Evolutionary conservation across 2,888 invertebrate genomes (phyloP), one percentile per base, ranked within the genome.

Genomic region (Callyntrura sp.): DNA sequence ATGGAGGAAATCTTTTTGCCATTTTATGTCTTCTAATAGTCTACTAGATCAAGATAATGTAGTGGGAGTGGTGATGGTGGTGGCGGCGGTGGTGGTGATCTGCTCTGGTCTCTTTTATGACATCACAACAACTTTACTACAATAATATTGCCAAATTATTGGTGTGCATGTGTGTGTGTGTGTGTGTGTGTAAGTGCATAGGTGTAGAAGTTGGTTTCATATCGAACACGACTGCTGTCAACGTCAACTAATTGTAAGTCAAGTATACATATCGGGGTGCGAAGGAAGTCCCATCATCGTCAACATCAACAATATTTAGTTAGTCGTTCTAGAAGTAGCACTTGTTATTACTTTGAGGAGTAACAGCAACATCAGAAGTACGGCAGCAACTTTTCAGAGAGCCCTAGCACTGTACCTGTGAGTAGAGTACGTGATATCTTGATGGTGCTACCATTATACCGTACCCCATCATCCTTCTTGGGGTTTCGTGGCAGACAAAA

Each of bases 1-100:
- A 55, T 9, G 17, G 73, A 43, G 81, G 60, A 70, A 43, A 57
- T 76, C n/a, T n/a, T 60, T 83, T 68, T 78, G 84, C 84, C 78
- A 90, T 85, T 85, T 85, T 73, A 79, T 62, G 51, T 48, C 35
- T 82, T 73, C 68, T 87, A 90, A 86, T 90, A 60, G 90, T 85
- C 82, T 82, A 48, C 60, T 78, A 85, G 86, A 90, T 84, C 78
- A 84, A 83, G 87, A 83, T 88, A 76, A 70, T 82, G 90, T 85
- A 28, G 89, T 90, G 87, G 90, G 90, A 90, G 90, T 90, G 90
- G 90, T 88, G 84, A 68, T 90, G 76, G 70, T 62, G 25, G 9
- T 23, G 62, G 3, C 11, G 23, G 23, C 23, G 9, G 11, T 6
- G 9, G 11, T 6, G 35, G 35, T 35, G 35, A 35, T 48, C 43